Base-by-base conservation (phyloP, 2,888 invertebrate species). In the Caenorhabditis sp. region DNA sequence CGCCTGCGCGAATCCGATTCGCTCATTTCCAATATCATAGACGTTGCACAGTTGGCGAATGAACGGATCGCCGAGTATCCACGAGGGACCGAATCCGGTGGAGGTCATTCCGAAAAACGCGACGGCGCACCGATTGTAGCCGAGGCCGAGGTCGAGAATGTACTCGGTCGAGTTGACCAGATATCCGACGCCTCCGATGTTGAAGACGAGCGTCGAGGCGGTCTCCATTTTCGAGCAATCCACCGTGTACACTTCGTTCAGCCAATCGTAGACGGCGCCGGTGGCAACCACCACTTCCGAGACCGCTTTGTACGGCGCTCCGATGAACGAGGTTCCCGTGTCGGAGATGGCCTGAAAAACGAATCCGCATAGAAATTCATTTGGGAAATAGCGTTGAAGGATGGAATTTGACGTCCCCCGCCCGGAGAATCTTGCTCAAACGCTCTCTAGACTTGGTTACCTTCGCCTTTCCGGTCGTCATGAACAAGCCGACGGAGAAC, bases 241-340 rank as follows among this genome's bases (percentile, higher is more conserved):
- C 35, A 86, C 83, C 39, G 66, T 77, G 81, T 85, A 86, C 56
- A 78, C 63, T 58, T 80, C 78, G 30, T 70, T 30, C 17, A 52
- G 20, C 61, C 61, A 78, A 79, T 83, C 78, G 80, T 62, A 84
- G 43, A 74, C 71, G 78, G 84, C 85, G 37, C 68, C 70, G 65
- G 79, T 80, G 22, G 70, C 75, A 70, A 79, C 71, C 62, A 82
- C 81, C 72, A 85, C 56, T 32, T 35, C 56, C 39, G 52, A 45
- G 55, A 80, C 46, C 53, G 83, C 68, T 9, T 72, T 58, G 52
- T 45, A 50, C 24, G 82, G 81, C 43, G 81, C 81, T 61, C 83
- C 84, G 78, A 85, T 76, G 82, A 80, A 82, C 22, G 84, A 83
- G 45, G 84, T 83, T 50, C 86, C 86, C 52, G 86, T 86, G 77